A percentile compares a stretch with the other conserved stretches of the same genome.
phyloP scores from a whole-genome alignment of 2,888 invertebrate genomes.

The Pyrrhosoma nymphula region DNA sequence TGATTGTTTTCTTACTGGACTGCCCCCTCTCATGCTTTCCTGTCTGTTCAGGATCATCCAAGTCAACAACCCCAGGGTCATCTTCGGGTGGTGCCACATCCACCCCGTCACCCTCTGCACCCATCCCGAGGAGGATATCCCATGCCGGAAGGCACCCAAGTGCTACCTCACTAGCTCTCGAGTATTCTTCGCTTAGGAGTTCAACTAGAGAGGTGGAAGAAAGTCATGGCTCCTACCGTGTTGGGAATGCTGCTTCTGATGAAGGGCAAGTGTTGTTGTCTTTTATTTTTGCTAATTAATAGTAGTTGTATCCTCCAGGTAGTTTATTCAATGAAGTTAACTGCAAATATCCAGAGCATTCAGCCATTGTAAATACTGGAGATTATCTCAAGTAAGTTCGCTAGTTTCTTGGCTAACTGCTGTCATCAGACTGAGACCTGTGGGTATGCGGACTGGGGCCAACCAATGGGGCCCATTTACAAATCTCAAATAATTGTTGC shows the following conservation, averaged over 20 bases:
- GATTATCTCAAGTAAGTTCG: too few relatives aligned
- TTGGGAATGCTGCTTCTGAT: slow-evolving; percentile 1
- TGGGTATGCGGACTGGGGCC: too few relatives aligned
- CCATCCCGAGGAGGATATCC: slow-evolving; percentile 55
- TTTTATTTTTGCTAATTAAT: neutral
- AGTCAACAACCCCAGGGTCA: slow-evolving; percentile 58
- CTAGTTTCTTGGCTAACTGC: too few relatives aligned
- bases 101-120: slow-evolving; percentile 50
- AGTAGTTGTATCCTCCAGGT: neutral
- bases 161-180: slow-evolving; percentile 24
- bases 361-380: too few relatives aligned
- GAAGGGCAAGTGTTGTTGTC: neutral
- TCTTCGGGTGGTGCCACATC: slow-evolving; percentile 58
- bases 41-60: slow-evolving; percentile 33
- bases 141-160: slow-evolving; percentile 55
- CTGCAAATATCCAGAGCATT: neutral
- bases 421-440: too few relatives aligned
- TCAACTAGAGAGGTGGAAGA: slow-evolving; percentile 37
- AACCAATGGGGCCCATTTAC: too few relatives aligned
- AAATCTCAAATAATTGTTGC: too few relatives aligned
- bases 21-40: neutral
- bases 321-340: neutral
- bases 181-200: neutral
- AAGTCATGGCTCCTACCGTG: neutral
- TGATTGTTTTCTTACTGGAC: neutral